Evolutionary conservation across 2,113 vertebrate genomes (phyloP).

Genomic region (Butastur rufipennis): DNA sequence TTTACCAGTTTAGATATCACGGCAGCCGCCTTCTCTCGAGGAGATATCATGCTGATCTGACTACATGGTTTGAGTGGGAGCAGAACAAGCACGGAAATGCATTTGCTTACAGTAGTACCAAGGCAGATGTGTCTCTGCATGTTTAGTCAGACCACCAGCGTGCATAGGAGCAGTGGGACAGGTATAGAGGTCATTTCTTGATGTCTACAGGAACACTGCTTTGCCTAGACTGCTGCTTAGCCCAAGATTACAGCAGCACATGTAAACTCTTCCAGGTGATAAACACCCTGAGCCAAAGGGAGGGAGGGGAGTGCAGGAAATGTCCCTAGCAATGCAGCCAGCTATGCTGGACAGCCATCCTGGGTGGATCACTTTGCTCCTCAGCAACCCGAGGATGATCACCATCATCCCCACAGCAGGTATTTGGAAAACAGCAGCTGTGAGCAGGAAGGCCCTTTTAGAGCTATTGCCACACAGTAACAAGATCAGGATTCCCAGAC

Average conservation of each 20-base stretch:
- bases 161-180: neutral
- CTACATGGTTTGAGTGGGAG: neutral
- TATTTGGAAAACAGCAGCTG: neutral
- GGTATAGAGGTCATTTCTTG: neutral
- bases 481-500: neutral
- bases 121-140: neutral
- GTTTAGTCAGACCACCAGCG: neutral
- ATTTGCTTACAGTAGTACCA: neutral
- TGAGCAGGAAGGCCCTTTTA: neutral
- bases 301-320: neutral
- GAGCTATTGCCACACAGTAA: neutral
- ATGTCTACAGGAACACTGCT: neutral
- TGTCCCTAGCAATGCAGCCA: neutral
- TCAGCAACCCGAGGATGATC: neutral
- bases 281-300: neutral
- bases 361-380: neutral
- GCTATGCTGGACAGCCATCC: neutral
- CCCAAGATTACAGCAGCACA: neutral
- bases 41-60: neutral
- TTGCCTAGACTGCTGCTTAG: neutral
- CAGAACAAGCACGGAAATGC: neutral
- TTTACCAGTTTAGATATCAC: neutral
- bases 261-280: neutral
- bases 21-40: neutral
- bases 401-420: neutral